phyloP scores from a whole-genome alignment of 2,797 vertebrate species.

The Coccyzus lansbergi region DNA sequence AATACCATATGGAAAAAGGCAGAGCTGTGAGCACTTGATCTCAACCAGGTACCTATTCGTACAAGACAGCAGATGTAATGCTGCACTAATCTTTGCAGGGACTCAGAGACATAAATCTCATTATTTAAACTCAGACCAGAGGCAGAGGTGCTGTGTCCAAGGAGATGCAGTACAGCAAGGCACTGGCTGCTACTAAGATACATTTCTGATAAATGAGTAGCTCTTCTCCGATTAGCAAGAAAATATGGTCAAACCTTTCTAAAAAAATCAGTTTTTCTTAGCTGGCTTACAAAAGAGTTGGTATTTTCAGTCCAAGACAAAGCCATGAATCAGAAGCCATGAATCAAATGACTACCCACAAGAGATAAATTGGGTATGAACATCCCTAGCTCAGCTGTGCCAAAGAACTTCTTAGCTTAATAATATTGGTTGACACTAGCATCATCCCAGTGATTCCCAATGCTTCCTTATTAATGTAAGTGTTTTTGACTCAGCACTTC shows the following conservation, averaged over 20 bases:
- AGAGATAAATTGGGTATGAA: constrained; percentile 55
- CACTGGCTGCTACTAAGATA: neutral
- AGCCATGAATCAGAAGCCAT: constrained; percentile 36
- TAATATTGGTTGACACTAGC: constrained; percentile 55
- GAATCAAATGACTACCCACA: constrained; percentile 55
- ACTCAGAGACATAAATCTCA: neutral
- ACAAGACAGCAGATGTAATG: neutral
- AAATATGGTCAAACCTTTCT: neutral
- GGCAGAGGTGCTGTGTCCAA: neutral
- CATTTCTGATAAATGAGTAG: neutral
- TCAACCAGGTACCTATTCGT: neutral
- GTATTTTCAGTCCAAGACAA: constrained; percentile 44
- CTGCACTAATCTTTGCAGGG: neutral
- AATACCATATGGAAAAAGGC: neutral
- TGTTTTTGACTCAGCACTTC: constrained; percentile 74
- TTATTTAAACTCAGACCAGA: neutral
- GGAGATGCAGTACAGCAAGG: neutral
- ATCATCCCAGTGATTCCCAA: constrained; percentile 62
- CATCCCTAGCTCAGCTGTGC: constrained; percentile 39
- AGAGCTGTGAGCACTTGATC: neutral
- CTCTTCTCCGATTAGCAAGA: neutral
- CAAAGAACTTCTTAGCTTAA: constrained; percentile 66
- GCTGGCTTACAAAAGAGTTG: constrained; percentile 24
- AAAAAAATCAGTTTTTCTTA: constrained; percentile 30
- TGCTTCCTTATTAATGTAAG: constrained; percentile 67